Evolutionary conservation across 2,888 invertebrate species (phyloP).

Genomic region (Lacanobia wlatinum): DNA sequence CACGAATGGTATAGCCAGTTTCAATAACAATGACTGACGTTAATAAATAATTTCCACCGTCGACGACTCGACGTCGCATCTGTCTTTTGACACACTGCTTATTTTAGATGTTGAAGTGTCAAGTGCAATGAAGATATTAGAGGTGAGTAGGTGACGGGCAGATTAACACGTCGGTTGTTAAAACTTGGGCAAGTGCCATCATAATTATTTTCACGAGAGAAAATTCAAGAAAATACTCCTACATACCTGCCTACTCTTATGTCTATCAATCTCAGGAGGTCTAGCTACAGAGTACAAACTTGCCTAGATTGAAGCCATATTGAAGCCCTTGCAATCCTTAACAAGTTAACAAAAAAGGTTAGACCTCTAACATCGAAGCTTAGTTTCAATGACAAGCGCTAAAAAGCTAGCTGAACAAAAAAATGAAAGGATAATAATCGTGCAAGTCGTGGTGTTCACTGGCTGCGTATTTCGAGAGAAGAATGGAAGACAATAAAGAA

Average conservation of each 20-base stretch:
- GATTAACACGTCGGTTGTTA: constrained; percentile 31
- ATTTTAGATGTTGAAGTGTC: constrained; percentile 51
- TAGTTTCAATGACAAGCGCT: constrained; percentile 26
- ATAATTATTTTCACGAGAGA: constrained; percentile 31
- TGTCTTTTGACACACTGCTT: constrained; percentile 40
- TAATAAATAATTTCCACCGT: not conserved
- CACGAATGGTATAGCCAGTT: not conserved
- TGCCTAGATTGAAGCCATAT: not conserved
- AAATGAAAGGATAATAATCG: constrained; percentile 43
- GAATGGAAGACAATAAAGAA: constrained; percentile 80
- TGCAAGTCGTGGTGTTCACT: constrained; percentile 53
- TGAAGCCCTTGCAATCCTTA: not conserved
- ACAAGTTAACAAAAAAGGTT: constrained; percentile 11
- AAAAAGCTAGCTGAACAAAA: constrained; percentile 28
- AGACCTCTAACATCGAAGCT: constrained; percentile 2
- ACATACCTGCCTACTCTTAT: constrained; percentile 3
- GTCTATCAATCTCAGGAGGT: not conserved
- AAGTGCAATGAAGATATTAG: constrained; percentile 44
- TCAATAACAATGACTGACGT: constrained; percentile 17
- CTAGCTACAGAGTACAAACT: not conserved
- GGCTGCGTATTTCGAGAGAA: constrained; percentile 56
- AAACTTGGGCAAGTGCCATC: constrained; percentile 51
- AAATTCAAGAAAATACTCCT: constrained; percentile 6
- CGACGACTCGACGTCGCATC: not conserved
- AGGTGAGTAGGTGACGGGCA: constrained; percentile 46